Percentiles rank a stretch among this genome's conserved stretches.
These are phyloP conservation scores for Vultur gryphus DNA, from an alignment of 2,797 vertebrate species.

Conservation along the genomic window DNA sequence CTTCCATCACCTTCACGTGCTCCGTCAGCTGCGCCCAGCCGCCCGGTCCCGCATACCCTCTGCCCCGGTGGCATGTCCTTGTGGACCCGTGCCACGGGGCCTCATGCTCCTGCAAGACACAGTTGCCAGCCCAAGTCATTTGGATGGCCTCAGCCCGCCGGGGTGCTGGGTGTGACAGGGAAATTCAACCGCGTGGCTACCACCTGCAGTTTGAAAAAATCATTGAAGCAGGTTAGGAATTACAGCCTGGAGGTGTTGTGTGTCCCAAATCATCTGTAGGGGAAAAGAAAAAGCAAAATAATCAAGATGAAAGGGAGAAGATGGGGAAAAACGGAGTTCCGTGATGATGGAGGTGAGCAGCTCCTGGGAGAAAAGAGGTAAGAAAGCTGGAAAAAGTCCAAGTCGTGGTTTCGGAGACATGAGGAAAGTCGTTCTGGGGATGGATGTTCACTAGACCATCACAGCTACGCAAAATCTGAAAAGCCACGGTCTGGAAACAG, in stretches of 20 bases:
- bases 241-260: rapidly evolving
- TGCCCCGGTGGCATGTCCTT: neutral
- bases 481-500: neutral
- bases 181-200: neutral
- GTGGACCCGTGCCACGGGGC: neutral
- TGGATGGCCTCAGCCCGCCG: neutral
- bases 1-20: constrained; percentile 35
- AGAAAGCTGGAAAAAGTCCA: neutral
- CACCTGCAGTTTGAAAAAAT: neutral
- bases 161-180: neutral
- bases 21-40: neutral
- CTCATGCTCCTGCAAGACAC: neutral
- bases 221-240: neutral
- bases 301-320: neutral
- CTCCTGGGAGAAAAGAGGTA: neutral
- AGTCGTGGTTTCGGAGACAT: neutral
- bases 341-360: neutral
- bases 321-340: neutral
- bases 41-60: neutral
- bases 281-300: neutral
- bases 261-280: neutral
- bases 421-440: neutral
- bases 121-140: neutral
- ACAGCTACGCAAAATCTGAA: neutral
- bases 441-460: constrained; percentile 26